Evolutionary conservation across 2,888 invertebrate species (phyloP).

Genomic region (Digitonthophagus gazella): DNA sequence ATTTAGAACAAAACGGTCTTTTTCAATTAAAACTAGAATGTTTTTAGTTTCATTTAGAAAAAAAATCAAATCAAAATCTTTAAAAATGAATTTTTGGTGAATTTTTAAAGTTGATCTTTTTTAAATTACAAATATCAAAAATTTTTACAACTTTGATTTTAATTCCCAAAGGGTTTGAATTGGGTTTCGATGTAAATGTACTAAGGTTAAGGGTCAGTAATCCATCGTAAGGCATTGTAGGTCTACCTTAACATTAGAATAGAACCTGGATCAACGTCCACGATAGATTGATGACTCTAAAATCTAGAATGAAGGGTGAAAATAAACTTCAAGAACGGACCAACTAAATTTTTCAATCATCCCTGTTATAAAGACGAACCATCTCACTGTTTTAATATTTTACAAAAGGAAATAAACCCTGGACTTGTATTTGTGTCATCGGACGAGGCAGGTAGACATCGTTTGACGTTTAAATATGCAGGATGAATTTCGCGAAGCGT

Average conservation of each 20-base stretch:
- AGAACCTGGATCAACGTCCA: not conserved
- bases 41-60: too few relatives aligned
- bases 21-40: too few relatives aligned
- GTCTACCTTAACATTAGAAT: not conserved
- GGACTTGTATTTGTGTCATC: too few relatives aligned
- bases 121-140: too few relatives aligned
- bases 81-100: too few relatives aligned
- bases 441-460: not conserved
- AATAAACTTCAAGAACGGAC: not conserved
- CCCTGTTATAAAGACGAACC: not conserved
- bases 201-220: not conserved
- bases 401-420: not conserved
- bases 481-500: not conserved
- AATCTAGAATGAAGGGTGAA: not conserved
- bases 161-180: too few relatives aligned
- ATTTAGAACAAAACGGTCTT: too few relatives aligned
- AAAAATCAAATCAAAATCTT: too few relatives aligned
- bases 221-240: not conserved
- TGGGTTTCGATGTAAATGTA: not conserved
- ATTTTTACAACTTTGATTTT: too few relatives aligned
- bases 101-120: too few relatives aligned
- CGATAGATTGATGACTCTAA: not conserved
- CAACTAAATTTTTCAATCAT: not conserved
- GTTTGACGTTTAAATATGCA: not conserved
- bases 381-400: not conserved